Evolutionary conservation across 2,113 vertebrate genomes (phyloP).

Genomic region (Ochotona curzoniae): DNA sequence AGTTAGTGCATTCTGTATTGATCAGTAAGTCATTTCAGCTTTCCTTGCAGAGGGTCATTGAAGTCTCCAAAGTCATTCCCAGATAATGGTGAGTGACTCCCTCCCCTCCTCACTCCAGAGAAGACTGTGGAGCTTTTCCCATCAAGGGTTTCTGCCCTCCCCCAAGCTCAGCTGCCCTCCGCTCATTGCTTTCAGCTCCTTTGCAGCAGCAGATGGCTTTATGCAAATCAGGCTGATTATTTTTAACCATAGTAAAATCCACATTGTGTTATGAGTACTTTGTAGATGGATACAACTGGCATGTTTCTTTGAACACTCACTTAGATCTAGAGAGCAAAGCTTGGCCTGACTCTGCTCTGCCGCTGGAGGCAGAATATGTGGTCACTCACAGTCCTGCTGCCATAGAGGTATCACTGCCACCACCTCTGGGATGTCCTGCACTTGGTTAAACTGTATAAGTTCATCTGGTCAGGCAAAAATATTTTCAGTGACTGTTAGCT

Average conservation of each 20-base stretch:
- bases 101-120: slow-evolving; percentile 34
- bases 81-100: neutral
- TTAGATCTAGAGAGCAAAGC: neutral
- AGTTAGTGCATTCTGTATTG: neutral
- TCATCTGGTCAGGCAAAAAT: neutral
- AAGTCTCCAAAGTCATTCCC: slow-evolving; percentile 38
- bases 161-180: neutral
- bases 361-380: neutral
- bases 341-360: neutral
- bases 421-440: neutral
- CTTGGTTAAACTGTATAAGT: neutral
- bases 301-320: slow-evolving; percentile 45
- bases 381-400: neutral
- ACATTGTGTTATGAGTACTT: slow-evolving; percentile 43
- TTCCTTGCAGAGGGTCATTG: neutral
- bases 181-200: neutral
- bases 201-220: slow-evolving; percentile 8
- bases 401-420: neutral
- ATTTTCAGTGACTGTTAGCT: neutral
- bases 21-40: neutral
- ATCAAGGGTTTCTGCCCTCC: neutral
- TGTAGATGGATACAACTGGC: slow-evolving; percentile 35
- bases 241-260: slow-evolving; percentile 53
- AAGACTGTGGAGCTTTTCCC: neutral
- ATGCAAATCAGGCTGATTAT: slow-evolving; percentile 50